Evolutionary conservation across 2,797 vertebrate genomes (phyloP), one percentile per base, ranked within the genome.

Genomic region (Jordanella pulchra): DNA sequence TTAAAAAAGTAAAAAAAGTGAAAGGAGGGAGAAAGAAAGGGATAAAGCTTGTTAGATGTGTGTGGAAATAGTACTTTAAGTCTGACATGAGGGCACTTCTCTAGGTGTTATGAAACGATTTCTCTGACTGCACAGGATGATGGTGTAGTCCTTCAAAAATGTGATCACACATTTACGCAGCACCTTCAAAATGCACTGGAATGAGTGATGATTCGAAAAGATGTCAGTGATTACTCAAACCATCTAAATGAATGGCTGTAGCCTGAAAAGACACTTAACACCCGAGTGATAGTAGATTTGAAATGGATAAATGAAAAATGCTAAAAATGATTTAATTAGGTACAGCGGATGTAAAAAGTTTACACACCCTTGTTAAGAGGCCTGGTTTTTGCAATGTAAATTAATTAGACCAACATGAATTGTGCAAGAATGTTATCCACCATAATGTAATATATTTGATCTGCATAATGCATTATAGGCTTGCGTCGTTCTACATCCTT

Each of bases 151-250:
- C 72, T 76, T 77, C 76, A 78, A 64, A 76, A 83, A 86, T 78
- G 76, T 77, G 72, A 71, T 70, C 83, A 85, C 73, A 84, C 87
- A 78, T 79, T 82, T 76, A 77, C 72, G 83, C 54, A 72, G 72
- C 79, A 72, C 77, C 77, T 64, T 81, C 80, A 70, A 84, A 90
- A 93, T 91, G 91, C 85, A 89, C 88, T 90, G 89, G 81, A 88
- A 94, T 94, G 91, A 90, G 84, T 79, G 91, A 92, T 91, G 93
- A 81, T 87, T 89, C 80, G 72, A 82, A 86, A 87, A 86, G 89
- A 93, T 91, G 91, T 86, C 86, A 87, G 90, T 89, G 89, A 84
- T 75, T 75, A 39, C 12, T 27, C 65, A 73, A 75, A 71, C 45
- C 61, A 50, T 73, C 79, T 81, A 72, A 60, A 70, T 76, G 84